These are phyloP conservation scores for Nycticryphes semicollaris DNA, from an alignment of 2,113 vertebrate species.

Conservation along the genomic window DNA sequence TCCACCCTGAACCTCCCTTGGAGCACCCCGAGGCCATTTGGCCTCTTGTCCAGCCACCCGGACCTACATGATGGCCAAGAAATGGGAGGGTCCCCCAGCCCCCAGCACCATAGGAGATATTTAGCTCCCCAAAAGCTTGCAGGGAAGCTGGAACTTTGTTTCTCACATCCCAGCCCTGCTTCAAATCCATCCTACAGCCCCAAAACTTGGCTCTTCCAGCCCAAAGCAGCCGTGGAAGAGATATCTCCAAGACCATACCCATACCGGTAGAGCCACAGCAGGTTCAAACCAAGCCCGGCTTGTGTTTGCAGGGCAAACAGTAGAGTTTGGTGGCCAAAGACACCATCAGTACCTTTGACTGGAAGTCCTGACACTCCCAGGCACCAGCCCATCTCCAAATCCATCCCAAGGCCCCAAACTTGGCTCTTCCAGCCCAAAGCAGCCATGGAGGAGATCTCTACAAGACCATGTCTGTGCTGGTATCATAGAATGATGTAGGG, in stretches of 20 bases:
- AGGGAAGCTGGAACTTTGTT: neutral
- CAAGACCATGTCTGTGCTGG: neutral
- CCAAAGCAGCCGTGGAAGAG: neutral
- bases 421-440: neutral
- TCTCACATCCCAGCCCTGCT: neutral
- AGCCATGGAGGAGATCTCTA: too few species aligned
- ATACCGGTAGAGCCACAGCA: neutral
- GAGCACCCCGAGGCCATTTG: neutral
- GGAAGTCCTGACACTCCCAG: too few species aligned
- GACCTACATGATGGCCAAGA: too few species aligned
- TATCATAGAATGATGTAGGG: too few species aligned
- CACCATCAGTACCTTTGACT: neutral
- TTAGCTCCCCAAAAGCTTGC: neutral
- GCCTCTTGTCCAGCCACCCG: neutral
- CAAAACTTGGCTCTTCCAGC: neutral
- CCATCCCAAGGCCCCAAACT: neutral
- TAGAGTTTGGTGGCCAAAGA: neutral
- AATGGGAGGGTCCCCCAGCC: neutral
- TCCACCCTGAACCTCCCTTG: neutral
- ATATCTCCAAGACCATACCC: neutral
- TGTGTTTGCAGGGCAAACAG: neutral
- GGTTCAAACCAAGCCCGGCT: neutral
- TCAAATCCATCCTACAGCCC: neutral
- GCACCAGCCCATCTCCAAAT: too few species aligned
- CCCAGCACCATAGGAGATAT: fast-evolving